Percentiles rank a stretch among this genome's conserved stretches.
Conservation (phyloP, 2,888 invertebrate species). For the Lordiphosa andalusiaca region DNA sequence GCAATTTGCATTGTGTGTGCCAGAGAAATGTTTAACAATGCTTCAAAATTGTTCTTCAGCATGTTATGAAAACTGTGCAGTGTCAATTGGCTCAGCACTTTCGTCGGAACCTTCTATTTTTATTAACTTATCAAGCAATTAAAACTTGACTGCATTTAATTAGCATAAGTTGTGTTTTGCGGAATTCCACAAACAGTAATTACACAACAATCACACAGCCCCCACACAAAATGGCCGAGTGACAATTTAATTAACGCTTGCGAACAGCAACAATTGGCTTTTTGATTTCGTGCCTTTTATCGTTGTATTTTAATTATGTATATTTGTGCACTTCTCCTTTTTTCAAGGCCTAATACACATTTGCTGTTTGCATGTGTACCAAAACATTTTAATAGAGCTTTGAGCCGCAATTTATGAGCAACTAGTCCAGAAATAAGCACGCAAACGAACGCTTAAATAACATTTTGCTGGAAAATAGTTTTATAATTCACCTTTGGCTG, state of each 20-base stretch:
- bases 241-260: slow-evolving; percentile 63
- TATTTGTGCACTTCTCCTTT: slow-evolving; percentile 20
- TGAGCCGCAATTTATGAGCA: slow-evolving; percentile 41
- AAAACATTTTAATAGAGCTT: slow-evolving; percentile 51
- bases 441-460: slow-evolving; percentile 62
- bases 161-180: not conserved
- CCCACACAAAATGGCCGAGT: slow-evolving; percentile 21
- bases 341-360: slow-evolving; percentile 4
- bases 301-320: slow-evolving; percentile 46
- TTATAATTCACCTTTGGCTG: slow-evolving; percentile 7
- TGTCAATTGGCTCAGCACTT: no score
- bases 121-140: no score
- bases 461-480: slow-evolving; percentile 34
- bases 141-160: no score
- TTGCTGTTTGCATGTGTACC: slow-evolving; percentile 51
- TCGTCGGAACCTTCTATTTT: no score
- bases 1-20: slow-evolving; percentile 1
- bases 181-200: slow-evolving; percentile 26
- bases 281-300: slow-evolving; percentile 3
- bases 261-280: slow-evolving; percentile 55
- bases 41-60: not conserved
- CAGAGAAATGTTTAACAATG: slow-evolving; percentile 10
- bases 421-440: slow-evolving; percentile 40
- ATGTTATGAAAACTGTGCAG: no score
- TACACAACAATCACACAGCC: slow-evolving; percentile 15